Evolutionary conservation across 2,888 invertebrate species (phyloP).

Genomic region (Amphipyra tragopoginis): DNA sequence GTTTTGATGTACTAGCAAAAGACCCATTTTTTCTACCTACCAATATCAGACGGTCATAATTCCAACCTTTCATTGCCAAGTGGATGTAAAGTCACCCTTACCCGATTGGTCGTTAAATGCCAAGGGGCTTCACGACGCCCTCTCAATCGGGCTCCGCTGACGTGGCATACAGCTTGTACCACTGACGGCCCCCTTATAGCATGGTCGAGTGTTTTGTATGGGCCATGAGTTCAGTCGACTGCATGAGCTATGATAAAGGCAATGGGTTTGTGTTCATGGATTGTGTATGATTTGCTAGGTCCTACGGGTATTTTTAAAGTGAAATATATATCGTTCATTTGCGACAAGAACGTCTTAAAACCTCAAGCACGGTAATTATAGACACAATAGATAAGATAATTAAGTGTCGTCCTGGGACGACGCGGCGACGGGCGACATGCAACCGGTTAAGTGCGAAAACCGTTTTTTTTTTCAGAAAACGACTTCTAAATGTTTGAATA

Average conservation of each 20-base stretch:
- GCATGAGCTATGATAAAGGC: slow-evolving; percentile 19
- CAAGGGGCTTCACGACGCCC: slow-evolving; percentile 63
- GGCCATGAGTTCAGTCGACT: slow-evolving; percentile 34
- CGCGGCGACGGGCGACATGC: no score
- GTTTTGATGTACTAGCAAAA: neutral
- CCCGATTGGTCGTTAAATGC: slow-evolving; percentile 59
- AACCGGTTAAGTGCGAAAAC: no score
- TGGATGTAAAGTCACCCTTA: slow-evolving; percentile 39
- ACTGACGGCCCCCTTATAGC: slow-evolving; percentile 64
- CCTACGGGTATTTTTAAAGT: neutral
- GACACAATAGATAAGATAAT: no score
- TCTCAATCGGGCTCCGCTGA: slow-evolving; percentile 58
- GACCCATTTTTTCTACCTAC: neutral
- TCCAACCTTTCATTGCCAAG: slow-evolving; percentile 46
- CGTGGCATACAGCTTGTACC: slow-evolving; percentile 41
- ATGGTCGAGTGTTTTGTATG: slow-evolving; percentile 55
- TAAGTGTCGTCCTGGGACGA: no score
- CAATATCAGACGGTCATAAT: slow-evolving; percentile 16
- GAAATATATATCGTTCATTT: no score
- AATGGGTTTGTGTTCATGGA: neutral
- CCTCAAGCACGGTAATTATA: no score
- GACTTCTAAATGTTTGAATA: no score
- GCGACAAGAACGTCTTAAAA: no score
- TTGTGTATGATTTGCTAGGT: slow-evolving; percentile 2
- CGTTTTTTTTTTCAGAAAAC: no score